Evolutionary conservation across 1,140 invertebrate genomes (phyloP), one percentile per base, ranked within the genome.

Genomic region (Aphis craccivora): DNA sequence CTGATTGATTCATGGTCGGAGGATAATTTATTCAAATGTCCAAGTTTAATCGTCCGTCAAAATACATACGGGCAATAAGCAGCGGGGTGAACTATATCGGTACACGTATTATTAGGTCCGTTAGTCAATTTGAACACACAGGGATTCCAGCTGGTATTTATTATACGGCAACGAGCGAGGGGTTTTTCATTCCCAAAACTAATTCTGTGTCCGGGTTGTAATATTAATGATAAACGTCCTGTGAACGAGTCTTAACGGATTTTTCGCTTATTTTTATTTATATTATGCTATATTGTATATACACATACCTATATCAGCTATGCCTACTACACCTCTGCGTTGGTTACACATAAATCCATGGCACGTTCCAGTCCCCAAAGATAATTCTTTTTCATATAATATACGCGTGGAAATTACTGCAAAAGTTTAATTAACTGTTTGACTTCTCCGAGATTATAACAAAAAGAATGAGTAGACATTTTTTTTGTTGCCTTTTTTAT

Each of bases 401-500:
- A 81, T 40, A 30, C 60, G 9, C 45, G 76, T 53, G 81, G 48
- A 83, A 93, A 93, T 86, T 30, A 55, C 91, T 37, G 48, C 22
- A 22, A 51, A 86, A 93, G 91, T 93, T 93, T 93, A 93, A 93
- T 93, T 93, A 93, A 93, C 91, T 51, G 91, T 93, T 93, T 84
- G 35, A 53, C 48, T 45, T 90, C 67, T 67, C 7, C 89, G 8
- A 43, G 89, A 37, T 30, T 43, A 67, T 67, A 86, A 93, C 45
- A 55, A 93, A 83, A 93, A 93, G 35, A 91, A 60, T 30, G n/a
- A 48, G 90, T 45, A 30, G 81, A 93, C 45, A n/a, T 18, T 37
- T 93, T 86, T 51, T 92, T 51, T 81, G 30, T 81, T 45, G n/a
- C 30, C 40, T 51, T 88, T 53, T 84, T 91, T 81, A 91, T 81